Percentiles rank a stretch among this genome's conserved stretches.
Conservation (phyloP, 2,797 vertebrate genomes). For the Cercopithecus hamlyni region DNA sequence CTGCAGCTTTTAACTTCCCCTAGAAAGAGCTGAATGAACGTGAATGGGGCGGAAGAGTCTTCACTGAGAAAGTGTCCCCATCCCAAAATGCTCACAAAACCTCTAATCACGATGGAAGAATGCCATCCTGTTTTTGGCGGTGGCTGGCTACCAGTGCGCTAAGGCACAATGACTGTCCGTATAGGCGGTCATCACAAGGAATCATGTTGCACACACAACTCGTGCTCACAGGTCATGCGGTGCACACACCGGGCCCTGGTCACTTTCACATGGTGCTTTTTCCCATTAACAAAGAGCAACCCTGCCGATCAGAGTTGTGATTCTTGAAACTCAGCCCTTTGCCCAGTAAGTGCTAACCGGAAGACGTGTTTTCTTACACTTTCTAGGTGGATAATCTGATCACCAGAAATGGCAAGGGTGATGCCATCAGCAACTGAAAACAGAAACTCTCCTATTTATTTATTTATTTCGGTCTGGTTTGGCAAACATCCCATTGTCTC, state of each 20-base stretch:
- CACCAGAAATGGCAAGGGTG: not conserved
- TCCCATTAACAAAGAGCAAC: not conserved
- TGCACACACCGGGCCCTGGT: not conserved
- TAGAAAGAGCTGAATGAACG: slow-evolving; percentile 61
- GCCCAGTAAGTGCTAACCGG: not conserved
- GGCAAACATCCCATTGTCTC: slow-evolving; percentile 36
- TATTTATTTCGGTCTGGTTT: not conserved
- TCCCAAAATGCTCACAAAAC: slow-evolving; percentile 73
- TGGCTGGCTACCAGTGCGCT: slow-evolving; percentile 32
- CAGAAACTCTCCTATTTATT: not conserved
- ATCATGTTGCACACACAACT: not conserved
- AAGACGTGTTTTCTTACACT: slow-evolving; percentile 1
- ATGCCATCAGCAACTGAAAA: not conserved
- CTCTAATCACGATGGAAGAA: slow-evolving; percentile 69
- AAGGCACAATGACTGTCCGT: slow-evolving; percentile 65
- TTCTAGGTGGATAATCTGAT: slow-evolving; percentile 16
- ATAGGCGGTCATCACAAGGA: slow-evolving; percentile 24
- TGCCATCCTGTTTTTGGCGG: slow-evolving; percentile 63
- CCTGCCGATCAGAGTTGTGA: not conserved
- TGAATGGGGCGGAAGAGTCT: slow-evolving; percentile 79
- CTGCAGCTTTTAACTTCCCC: slow-evolving; percentile 76
- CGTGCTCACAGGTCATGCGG: not conserved
- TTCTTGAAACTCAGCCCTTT: slow-evolving; percentile 15
- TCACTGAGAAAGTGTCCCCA: slow-evolving; percentile 71
- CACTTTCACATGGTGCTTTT: not conserved